Evolutionary conservation across 2,113 vertebrate species (phyloP), one percentile per base, ranked within the genome.

Genomic region (Alligator sinensis): DNA sequence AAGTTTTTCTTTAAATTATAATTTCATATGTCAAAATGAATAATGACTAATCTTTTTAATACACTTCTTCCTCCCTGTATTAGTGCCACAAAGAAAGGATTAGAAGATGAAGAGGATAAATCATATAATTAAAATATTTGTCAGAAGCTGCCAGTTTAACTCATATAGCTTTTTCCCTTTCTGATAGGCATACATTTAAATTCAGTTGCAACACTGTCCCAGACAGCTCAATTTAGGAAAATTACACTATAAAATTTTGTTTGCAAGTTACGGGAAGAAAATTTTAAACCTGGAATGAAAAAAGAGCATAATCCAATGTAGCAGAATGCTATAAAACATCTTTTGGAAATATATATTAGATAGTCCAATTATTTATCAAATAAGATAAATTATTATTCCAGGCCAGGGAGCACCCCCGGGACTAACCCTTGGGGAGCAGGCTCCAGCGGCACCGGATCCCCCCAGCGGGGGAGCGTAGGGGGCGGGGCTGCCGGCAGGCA

Each of bases 61-160:
- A 95, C 92, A 95, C 94, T 90, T 90, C 94, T 94, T 97, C 95
- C 91, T 95, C 93, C 95, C 84, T 90, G 91, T 94, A 91, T 94
- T 91, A 95, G 94, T 90, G 94, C 86, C 94, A 93, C 95, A 94
- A 95, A 96, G 95, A 95, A 94, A 97, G 96, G 95, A 95, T 96
- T 96, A 95, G 96, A 95, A 93, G 96, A 97, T 96, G 96, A 96
- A 95, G 96, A 91, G 91, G 96, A 94, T 95, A 94, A 94, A 95
- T 96, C 96, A 97, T 96, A 95, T 95, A 97, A 97, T 96, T 94
- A 96, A 95, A 96, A 96, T 87, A 91, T 93, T 96, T 96, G 96
- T 92, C 93, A 91, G 94, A 96, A 91, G 95, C 95, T 95, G 95
- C 95, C 93, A 95, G 94, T 96, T 95, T 91, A 92, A 96, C 94